Evolutionary conservation across 2,888 invertebrate species (phyloP), one percentile per base, ranked within the genome.

Genomic region (Muscina levida): DNA sequence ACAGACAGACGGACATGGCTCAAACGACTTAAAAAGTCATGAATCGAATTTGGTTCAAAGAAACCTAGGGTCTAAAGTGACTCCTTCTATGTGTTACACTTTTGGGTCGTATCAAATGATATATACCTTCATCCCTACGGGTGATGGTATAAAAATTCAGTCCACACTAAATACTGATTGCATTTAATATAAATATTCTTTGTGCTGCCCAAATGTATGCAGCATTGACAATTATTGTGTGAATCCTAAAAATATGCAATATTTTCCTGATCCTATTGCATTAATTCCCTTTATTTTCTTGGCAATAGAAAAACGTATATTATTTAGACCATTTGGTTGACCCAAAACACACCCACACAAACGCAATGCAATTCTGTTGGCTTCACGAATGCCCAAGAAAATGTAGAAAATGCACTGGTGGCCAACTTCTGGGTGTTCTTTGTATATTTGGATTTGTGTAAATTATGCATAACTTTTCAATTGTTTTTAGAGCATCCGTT

Each of bases 401-500:
- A 2, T 6, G 19, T 19, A 48, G 48, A 48, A 48, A 17, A 17
- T 19, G 17, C 1, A 48, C 48, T 48, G 19, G 3, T 48, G 53
- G 24, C 53, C 24, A 24, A 53, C 53, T 22, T 53, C 11, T 13
- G 44, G 2, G 11, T 44, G 4, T 11, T 13, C 44, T 44, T 13
- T 13, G 2, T 11, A 31, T 0, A 6, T 53, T 24, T 24, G 2
- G 24, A 5, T 22, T 11, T 53, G 24, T 24, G 53, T 24, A 53
- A 53, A 53, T 53, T 24, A 53, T 53, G 22, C 53, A 53, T 53
- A 22, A 13, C 17, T 22, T 46, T 17, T 46, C 31, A 31, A 31
- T 31, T 5, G 4, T 31, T 31, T 31, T 31, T 5, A 31, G 31
- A 8, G 31, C 31, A 31, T 3, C n/a, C 31, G 8, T 31, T 31